phyloP scores from a whole-genome alignment of 2,888 invertebrate genomes.

The Epistrophe eligans region DNA sequence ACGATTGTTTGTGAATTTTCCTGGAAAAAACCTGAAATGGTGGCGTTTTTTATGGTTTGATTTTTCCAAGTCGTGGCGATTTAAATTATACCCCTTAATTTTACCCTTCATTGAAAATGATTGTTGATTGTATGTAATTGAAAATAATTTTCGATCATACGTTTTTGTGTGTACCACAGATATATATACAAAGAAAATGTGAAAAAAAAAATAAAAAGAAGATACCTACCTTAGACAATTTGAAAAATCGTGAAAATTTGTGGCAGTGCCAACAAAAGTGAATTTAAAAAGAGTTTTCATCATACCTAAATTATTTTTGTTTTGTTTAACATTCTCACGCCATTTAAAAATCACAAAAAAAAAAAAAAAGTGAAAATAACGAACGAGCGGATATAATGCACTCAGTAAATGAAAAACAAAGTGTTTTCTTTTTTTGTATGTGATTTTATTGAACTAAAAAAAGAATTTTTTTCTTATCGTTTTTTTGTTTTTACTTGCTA shows the following conservation, averaged over 20 bases:
- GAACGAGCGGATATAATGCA: constrained; percentile 4
- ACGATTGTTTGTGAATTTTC: constrained; percentile 7
- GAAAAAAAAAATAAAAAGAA: neutral
- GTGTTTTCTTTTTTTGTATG: neutral
- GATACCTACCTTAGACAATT: neutral
- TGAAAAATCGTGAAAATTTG: constrained; percentile 14
- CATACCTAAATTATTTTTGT: constrained; percentile 12
- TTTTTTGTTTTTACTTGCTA: neutral
- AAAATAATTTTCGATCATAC: constrained; percentile 2
- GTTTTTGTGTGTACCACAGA: neutral
- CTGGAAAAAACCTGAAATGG: neutral
- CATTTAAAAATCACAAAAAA: constrained; percentile 9
- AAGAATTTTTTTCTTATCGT: neutral
- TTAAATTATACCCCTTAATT: neutral
- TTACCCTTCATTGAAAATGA: neutral
- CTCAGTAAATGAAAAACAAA: constrained; percentile 5
- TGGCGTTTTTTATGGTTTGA: neutral
- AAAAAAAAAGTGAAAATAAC: constrained; percentile 27
- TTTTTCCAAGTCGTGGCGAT: constrained; percentile 4
- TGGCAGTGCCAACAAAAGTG: constrained; percentile 39
- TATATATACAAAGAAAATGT: constrained; percentile 21
- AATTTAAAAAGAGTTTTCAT: constrained; percentile 23
- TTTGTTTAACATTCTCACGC: neutral
- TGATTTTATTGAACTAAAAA: neutral
- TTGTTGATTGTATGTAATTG: constrained; percentile 19